A percentile compares a stretch with the other conserved stretches of the same genome.
phyloP scores from a whole-genome alignment of 1,140 invertebrate species.

The Aleiodes sp. region DNA sequence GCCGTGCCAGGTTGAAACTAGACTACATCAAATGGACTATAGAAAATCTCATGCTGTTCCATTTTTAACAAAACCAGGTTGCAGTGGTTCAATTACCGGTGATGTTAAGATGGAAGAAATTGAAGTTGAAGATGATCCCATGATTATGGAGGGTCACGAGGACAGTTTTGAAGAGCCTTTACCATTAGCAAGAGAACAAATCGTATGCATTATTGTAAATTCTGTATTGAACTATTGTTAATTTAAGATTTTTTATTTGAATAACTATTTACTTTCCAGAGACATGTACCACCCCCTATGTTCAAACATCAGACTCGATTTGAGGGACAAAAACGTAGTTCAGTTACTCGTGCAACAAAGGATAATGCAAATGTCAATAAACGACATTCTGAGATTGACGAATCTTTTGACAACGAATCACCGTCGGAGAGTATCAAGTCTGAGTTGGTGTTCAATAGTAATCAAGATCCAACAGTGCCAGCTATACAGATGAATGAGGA shows the following conservation, averaged over 20 bases:
- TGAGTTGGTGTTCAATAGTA: constrained; percentile 44
- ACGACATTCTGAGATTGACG: constrained; percentile 34
- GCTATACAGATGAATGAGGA: constrained; percentile 56
- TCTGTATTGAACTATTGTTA: constrained; percentile 6
- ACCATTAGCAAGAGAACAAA: constrained; percentile 46
- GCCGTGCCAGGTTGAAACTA: constrained; percentile 48
- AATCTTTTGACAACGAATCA: constrained; percentile 29
- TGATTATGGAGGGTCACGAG: constrained; percentile 58
- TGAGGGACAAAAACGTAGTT: constrained; percentile 67
- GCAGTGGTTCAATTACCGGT: constrained; percentile 43
- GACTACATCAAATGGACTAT: constrained; percentile 50
- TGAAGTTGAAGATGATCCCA: constrained; percentile 61
- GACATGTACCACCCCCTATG: constrained; percentile 50
- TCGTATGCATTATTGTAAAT: too few relatives aligned
- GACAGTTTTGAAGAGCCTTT: constrained; percentile 51
- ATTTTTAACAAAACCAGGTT: constrained; percentile 46
- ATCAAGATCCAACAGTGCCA: constrained; percentile 51
- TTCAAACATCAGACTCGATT: constrained; percentile 60
- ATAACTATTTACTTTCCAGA: constrained; percentile 42
- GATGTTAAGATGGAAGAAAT: constrained; percentile 60
- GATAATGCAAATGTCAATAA: constrained; percentile 38
- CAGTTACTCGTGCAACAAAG: constrained; percentile 54
- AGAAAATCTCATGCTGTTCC: constrained; percentile 46
- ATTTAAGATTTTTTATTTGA: neutral
- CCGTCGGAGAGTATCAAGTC: constrained; percentile 37